These are phyloP conservation scores for Zophobas morio DNA, from an alignment of 1,140 invertebrate genomes.

Conservation along the genomic window DNA sequence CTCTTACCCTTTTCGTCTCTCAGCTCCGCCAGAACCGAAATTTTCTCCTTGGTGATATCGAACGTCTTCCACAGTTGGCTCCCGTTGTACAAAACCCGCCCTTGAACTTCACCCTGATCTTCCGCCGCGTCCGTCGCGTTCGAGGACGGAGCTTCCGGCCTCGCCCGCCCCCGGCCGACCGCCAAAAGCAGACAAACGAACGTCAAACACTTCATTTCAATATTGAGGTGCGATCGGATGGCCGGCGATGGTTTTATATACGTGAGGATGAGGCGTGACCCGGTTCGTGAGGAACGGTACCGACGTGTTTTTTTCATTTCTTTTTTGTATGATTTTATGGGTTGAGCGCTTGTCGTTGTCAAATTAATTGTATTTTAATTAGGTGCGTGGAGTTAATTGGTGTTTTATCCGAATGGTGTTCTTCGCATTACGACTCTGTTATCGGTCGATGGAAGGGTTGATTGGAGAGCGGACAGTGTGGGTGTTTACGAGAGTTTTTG, in stretches of 20 bases:
- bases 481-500: too few relatives aligned
- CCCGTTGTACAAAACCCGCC: constrained; percentile 69
- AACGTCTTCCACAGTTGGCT: constrained; percentile 70
- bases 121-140: neutral
- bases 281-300: constrained; percentile 48
- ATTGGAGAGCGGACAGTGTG: neutral
- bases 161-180: constrained; percentile 34
- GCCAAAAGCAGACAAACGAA: constrained; percentile 36
- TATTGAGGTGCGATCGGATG: constrained; percentile 15
- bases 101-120: constrained; percentile 49
- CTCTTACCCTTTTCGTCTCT: constrained; percentile 68
- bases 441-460: neutral
- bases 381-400: constrained; percentile 19
- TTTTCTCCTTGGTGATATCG: constrained; percentile 63
- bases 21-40: constrained; percentile 66
- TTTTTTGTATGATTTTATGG: neutral
- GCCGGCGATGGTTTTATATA: constrained; percentile 41
- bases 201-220: constrained; percentile 49
- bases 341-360: constrained; percentile 9
- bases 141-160: neutral
- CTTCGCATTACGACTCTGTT: neutral
- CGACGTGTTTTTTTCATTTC: constrained; percentile 23
- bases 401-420: constrained; percentile 15
- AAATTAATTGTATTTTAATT: constrained; percentile 39
- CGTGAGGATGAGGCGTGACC: constrained; percentile 47